Evolutionary conservation across 2,888 invertebrate species (phyloP).

Genomic region (Clostera curtula): DNA sequence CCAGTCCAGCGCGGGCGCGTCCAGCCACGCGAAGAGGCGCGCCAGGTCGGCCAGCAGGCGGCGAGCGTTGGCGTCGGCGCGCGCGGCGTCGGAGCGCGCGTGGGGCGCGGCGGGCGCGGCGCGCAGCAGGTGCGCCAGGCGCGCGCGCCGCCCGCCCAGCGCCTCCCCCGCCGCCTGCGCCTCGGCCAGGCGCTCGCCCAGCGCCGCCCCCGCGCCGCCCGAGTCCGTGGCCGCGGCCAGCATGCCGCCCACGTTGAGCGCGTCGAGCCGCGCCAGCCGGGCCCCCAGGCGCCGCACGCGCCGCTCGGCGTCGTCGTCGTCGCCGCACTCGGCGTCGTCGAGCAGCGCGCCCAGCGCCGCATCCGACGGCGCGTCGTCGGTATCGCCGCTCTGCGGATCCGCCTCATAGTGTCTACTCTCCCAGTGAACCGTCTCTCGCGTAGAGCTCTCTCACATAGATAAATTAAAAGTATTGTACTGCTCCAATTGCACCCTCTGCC

Average conservation of each 20-base stretch:
- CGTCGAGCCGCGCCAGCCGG: constrained; percentile 82
- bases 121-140: constrained; percentile 78
- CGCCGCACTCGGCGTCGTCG: constrained; percentile 24
- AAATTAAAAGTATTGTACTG: too few relatives aligned
- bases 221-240: constrained; percentile 78
- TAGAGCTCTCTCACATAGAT: too few relatives aligned
- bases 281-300: constrained; percentile 78
- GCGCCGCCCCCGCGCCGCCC: constrained; percentile 85
- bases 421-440: too few relatives aligned
- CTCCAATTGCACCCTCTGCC: too few relatives aligned
- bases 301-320: constrained; percentile 21
- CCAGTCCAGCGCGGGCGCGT: constrained; percentile 49
- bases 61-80: constrained; percentile 88
- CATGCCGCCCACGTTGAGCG: constrained; percentile 88
- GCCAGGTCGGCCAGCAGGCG: constrained; percentile 85
- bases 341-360: constrained; percentile 81
- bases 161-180: constrained; percentile 66
- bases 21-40: constrained; percentile 61
- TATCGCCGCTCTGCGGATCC: constrained; percentile 89
- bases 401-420: too few relatives aligned
- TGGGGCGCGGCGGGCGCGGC: constrained; percentile 36
- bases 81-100: constrained; percentile 53
- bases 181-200: constrained; percentile 76
- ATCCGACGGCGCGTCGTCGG: constrained; percentile 85
- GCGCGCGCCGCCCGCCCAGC: constrained; percentile 50